Base-by-base conservation (phyloP, 2,113 vertebrate genomes). In the Mustela nigripes region DNA sequence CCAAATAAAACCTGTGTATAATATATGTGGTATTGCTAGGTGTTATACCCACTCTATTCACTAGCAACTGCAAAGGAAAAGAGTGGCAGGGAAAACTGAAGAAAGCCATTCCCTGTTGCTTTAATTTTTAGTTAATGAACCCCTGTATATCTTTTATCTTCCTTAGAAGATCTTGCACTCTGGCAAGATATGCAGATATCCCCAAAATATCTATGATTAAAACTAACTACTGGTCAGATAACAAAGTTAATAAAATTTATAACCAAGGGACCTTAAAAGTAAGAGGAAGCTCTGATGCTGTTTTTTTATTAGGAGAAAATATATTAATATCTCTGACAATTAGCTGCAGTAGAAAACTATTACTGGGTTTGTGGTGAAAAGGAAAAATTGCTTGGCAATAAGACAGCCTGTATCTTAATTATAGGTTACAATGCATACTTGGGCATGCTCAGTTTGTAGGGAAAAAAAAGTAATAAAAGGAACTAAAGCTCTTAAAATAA, bases 1-100 rank as follows among this genome's bases (percentile, higher is more conserved):
- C 85, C 93, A 97, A 98, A 97, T 97, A 98, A 98, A 97, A 95
- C 81, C 71, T 81, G 76, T 83, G n/a, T 92, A 80, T 97, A 95
- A 97, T 94, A 91, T 97, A 97, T 88, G 89, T 93, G 83, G 93
- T 71, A 96, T 86, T 69, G 11, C 84, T 94, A 81, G 73, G 74
- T 90, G 84, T 92, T 95, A 85, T 53, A 90, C 63, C 74, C 88
- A 58, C 31, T 24, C 85, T 79, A 33, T 87, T 97, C 85, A 90
- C 85, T 71, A 73, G 87, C 45, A 93, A 81, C 48, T 76, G 2
- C 58, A 74, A 73, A 42, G 82, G 18, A 24, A 92, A 91, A 94
- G 6, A 53, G 42, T 53, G 33, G 84, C 65, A 67, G 58, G 48
- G 84, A 86, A 65, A 96, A 94, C 21, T 76, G 28, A 62, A 53